phyloP scores from a whole-genome alignment of 2,797 vertebrate species.

The Channa striata region DNA sequence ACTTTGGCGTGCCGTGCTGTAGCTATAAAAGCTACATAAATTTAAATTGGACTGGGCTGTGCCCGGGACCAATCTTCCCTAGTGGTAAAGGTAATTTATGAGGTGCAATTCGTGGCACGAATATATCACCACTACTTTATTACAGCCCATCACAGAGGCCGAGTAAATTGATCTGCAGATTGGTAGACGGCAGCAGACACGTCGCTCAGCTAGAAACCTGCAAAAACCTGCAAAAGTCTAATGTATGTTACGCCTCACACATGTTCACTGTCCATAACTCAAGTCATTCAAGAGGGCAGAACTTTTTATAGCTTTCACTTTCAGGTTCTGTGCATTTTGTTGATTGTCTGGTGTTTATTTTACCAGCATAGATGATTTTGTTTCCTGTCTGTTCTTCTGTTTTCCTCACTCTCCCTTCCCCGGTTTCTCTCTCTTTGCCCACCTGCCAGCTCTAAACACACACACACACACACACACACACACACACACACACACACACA shows the following conservation, averaged over 20 bases:
- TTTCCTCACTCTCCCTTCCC: conserved; percentile 9
- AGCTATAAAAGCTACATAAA: conserved; percentile 73
- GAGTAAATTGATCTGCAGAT: conserved; percentile 70
- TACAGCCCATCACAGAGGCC: conserved; percentile 60
- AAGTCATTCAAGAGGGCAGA: not conserved
- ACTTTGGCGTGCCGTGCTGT: conserved; percentile 36
- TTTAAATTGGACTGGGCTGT: conserved; percentile 59
- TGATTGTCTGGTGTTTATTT: conserved; percentile 15
- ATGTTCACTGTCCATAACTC: not conserved
- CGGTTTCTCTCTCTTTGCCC: conserved; percentile 38
- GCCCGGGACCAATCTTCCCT: conserved; percentile 66
- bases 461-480: conserved; percentile 37
- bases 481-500: conserved; percentile 30
- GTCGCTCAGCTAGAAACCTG: conserved; percentile 6
- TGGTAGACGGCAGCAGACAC: conserved; percentile 41
- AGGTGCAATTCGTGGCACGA: conserved; percentile 50
- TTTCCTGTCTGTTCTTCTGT: conserved; percentile 23
- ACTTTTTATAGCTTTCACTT: not conserved
- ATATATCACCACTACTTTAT: conserved; percentile 67
- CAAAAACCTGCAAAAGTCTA: conserved; percentile 5
- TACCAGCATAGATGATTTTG: conserved; percentile 16
- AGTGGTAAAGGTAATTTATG: conserved; percentile 74
- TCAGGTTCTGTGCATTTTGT: conserved; percentile 9
- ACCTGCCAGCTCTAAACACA: conserved; percentile 47
- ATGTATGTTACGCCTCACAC: not conserved